A percentile compares a stretch with the other conserved stretches of the same genome.
phyloP scores from a whole-genome alignment of 1,140 invertebrate species.

The Eciton burchellii region DNA sequence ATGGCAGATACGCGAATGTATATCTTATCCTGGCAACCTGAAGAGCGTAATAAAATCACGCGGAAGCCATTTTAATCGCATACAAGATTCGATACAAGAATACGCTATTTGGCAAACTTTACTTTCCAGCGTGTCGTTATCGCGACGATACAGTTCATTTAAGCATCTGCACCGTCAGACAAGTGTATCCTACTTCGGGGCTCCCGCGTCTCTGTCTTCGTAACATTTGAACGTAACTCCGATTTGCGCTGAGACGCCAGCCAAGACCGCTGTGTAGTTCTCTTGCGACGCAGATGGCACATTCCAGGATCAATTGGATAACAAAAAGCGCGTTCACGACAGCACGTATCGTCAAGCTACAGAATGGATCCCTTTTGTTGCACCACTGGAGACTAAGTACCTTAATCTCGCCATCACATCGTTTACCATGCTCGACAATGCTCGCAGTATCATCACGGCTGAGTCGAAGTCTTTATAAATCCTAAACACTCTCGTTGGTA shows the following conservation, averaged over 20 bases:
- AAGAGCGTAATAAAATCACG: not conserved
- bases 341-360: conserved; percentile 61
- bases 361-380: conserved; percentile 69
- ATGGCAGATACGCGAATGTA: not conserved
- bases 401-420: conserved; percentile 70
- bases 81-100: conserved; percentile 18
- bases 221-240: conserved; percentile 3
- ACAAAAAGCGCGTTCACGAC: conserved; percentile 72
- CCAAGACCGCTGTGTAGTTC: conserved; percentile 40
- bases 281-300: conserved; percentile 58
- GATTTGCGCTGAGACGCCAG: not conserved
- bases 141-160: no score
- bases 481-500: not conserved
- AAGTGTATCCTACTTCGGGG: not conserved
- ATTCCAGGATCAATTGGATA: conserved; percentile 71
- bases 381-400: conserved; percentile 63
- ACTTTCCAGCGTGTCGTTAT: not conserved
- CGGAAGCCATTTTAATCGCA: not conserved
- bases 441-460: conserved; percentile 24
- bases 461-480: conserved; percentile 35
- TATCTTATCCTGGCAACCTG: not conserved
- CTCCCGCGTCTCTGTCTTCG: not conserved
- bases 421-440: conserved; percentile 64
- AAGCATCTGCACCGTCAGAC: not conserved
- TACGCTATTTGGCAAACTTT: not conserved